These are phyloP conservation scores for Lithophane socia DNA, from an alignment of 2,888 invertebrate genomes.

Conservation along the genomic window DNA sequence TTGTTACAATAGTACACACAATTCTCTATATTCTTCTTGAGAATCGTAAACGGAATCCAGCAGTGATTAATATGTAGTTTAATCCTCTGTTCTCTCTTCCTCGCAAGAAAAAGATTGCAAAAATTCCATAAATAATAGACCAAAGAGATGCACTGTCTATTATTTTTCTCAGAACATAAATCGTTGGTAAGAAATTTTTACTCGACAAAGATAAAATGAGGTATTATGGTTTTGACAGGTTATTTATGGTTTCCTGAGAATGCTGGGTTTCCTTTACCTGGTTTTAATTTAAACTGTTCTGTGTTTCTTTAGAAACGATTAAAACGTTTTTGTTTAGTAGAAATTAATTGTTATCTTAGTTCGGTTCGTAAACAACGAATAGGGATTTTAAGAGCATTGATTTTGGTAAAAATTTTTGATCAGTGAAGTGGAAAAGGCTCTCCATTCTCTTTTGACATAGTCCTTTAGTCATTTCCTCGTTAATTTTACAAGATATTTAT, in stretches of 20 bases:
- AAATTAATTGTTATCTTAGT: neutral
- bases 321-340: neutral
- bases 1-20: neutral
- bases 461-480: neutral
- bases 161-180: conserved; percentile 37
- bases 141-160: conserved; percentile 24
- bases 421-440: conserved; percentile 10
- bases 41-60: conserved; percentile 9
- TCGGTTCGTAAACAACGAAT: neutral
- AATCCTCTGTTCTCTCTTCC: conserved; percentile 15
- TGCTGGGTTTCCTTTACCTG: conserved; percentile 35
- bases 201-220: conserved; percentile 52
- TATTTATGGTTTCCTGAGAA: conserved; percentile 52
- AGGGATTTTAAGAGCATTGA: neutral
- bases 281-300: conserved; percentile 38
- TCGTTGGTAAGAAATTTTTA: conserved; percentile 47
- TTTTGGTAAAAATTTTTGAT: conserved; percentile 13
- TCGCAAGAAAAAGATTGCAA: conserved; percentile 21
- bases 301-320: neutral
- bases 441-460: conserved; percentile 3
- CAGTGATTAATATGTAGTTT: conserved; percentile 26
- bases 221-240: conserved; percentile 51
- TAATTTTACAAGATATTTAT: neutral
- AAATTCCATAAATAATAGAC: conserved; percentile 26
- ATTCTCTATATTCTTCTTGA: conserved; percentile 6